phyloP scores from a whole-genome alignment of 2,888 invertebrate species.

The Cheilosia pagana region DNA sequence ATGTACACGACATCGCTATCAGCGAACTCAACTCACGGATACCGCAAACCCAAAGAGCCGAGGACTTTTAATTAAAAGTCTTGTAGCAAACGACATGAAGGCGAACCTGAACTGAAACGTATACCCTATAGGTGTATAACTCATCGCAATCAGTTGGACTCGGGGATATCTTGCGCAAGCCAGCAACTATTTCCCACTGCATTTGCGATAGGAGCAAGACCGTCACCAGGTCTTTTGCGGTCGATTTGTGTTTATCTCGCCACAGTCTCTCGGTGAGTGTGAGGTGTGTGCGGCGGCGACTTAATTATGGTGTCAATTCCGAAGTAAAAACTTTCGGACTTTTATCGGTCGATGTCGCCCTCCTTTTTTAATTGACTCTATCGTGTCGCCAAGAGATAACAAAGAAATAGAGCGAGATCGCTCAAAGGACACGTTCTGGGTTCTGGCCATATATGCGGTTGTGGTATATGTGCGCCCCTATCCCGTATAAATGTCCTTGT shows the following conservation, averaged over 20 bases:
- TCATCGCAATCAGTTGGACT: constrained; percentile 72
- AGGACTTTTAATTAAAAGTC: constrained; percentile 74
- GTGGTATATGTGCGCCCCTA: constrained; percentile 19
- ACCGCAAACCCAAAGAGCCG: constrained; percentile 30
- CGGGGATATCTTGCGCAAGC: constrained; percentile 69
- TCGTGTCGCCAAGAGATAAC: constrained; percentile 71
- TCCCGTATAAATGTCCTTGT: constrained; percentile 52
- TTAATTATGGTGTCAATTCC: constrained; percentile 74
- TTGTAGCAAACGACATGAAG: constrained; percentile 12
- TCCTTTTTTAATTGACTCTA: constrained; percentile 74
- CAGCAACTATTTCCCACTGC: constrained; percentile 67
- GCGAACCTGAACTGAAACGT: constrained; percentile 25
- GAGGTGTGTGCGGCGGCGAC: constrained; percentile 50
- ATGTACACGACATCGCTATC: constrained; percentile 27
- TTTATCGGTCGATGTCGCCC: constrained; percentile 71
- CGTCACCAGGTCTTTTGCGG: constrained; percentile 35
- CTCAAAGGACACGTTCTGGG: constrained; percentile 50
- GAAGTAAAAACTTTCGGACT: constrained; percentile 74
- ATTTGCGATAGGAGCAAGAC: constrained; percentile 38
- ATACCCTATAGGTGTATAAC: constrained; percentile 25
- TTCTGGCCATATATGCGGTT: constrained; percentile 27
- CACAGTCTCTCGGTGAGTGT: not conserved
- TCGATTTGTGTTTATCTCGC: not conserved
- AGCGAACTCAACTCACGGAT: constrained; percentile 47
- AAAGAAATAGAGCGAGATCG: constrained; percentile 42